Evolutionary conservation across 2,797 vertebrate species (phyloP).

Genomic region (Phrynocephalus guinanensis): DNA sequence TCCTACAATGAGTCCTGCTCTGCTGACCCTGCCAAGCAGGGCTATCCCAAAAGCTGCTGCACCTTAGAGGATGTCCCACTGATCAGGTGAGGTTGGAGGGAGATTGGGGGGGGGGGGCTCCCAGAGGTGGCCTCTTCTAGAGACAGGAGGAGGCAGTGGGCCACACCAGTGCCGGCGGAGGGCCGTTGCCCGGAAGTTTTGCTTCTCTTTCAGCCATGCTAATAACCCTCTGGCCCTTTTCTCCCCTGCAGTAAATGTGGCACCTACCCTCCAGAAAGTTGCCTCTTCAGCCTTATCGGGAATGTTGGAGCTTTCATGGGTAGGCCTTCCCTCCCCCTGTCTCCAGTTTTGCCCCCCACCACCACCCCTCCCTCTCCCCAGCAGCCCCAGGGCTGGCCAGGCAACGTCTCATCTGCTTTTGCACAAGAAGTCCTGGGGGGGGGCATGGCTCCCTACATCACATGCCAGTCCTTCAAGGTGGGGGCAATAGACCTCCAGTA

Average conservation of each 20-base stretch:
- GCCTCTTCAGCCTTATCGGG: conserved; percentile 93
- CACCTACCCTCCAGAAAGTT: conserved; percentile 91
- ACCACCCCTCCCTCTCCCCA: background rate
- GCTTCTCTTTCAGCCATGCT: background rate
- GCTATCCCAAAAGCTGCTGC: conserved; percentile 92
- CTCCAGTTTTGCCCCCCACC: background rate
- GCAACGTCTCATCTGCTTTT: too few species aligned
- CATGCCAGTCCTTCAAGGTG: background rate
- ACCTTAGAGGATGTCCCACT: conserved; percentile 92
- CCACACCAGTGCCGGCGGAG: too few species aligned
- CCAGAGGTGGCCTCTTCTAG: background rate
- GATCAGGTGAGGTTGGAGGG: conserved; percentile 82
- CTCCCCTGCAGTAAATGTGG: conserved; percentile 87
- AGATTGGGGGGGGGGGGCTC: background rate
- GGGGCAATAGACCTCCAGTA: background rate
- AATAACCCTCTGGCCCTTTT: conserved; percentile 2
- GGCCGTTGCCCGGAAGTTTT: too few species aligned
- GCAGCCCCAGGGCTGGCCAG: too few species aligned
- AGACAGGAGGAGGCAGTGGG: background rate
- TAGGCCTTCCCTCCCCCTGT: conserved; percentile 69
- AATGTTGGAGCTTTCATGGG: conserved; percentile 95
- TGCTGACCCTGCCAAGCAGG: conserved; percentile 85
- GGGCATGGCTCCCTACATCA: background rate
- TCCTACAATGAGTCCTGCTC: conserved; percentile 91
- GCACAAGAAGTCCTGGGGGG: too few species aligned